A percentile compares a stretch with the other conserved stretches of the same genome.
Conservation (phyloP, 2,797 vertebrate species). For the Sebastes minor region DNA sequence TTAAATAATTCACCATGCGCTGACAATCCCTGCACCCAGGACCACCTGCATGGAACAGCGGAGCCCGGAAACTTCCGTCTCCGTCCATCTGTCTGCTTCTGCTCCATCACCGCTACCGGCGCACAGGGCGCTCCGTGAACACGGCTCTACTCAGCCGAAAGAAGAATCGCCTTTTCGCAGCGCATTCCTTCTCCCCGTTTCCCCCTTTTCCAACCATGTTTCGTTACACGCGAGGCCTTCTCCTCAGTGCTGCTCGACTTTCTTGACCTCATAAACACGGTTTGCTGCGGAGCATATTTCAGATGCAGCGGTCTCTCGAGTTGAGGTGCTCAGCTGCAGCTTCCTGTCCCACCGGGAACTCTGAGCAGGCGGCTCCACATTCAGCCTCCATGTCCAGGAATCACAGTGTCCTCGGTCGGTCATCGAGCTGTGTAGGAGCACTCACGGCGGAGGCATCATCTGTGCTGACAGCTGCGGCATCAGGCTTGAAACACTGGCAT, state of each 20-base stretch:
- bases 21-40: slow-evolving; percentile 68
- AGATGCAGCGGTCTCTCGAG: background rate
- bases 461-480: slow-evolving; percentile 79
- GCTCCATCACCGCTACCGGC: slow-evolving; percentile 33
- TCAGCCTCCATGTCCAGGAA: slow-evolving; percentile 51
- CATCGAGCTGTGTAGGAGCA: slow-evolving; percentile 36
- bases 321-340: slow-evolving; percentile 42
- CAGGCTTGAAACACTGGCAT: slow-evolving; percentile 74
- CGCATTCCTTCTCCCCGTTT: background rate
- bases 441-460: slow-evolving; percentile 72
- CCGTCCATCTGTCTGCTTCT: slow-evolving; percentile 72
- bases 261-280: background rate
- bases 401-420: slow-evolving; percentile 41
- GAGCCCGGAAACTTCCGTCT: slow-evolving; percentile 56
- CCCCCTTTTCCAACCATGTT: slow-evolving; percentile 8
- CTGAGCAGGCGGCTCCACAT: slow-evolving; percentile 1
- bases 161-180: slow-evolving; percentile 1
- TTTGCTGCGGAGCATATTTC: slow-evolving; percentile 8
- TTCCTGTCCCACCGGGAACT: slow-evolving; percentile 10
- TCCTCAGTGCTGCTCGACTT: background rate
- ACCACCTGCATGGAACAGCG: slow-evolving; percentile 67
- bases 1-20: slow-evolving; percentile 89
- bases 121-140: slow-evolving; percentile 34
- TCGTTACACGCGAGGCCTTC: slow-evolving; percentile 6
- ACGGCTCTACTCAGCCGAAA: slow-evolving; percentile 44